These are phyloP conservation scores for Rugalucina vietnamica DNA, from an alignment of 2,888 invertebrate species.

Conservation along the genomic window DNA sequence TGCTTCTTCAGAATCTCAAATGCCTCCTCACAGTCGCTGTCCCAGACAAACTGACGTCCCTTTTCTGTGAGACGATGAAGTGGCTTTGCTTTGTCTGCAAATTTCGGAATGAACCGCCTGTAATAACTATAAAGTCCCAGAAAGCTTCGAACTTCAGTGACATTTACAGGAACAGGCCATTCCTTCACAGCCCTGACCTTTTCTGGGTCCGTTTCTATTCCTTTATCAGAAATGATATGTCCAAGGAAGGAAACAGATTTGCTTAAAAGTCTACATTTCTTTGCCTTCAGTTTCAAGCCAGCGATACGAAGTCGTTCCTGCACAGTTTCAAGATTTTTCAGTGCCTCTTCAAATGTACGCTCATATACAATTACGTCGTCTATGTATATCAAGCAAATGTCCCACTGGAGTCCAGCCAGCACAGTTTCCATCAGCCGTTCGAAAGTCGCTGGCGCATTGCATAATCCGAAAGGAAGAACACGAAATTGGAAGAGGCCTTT, in stretches of 20 bases:
- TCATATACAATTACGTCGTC: slow-evolving; percentile 58
- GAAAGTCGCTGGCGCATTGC: slow-evolving; percentile 65
- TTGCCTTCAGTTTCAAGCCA: slow-evolving; percentile 50
- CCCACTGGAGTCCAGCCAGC: slow-evolving; percentile 48
- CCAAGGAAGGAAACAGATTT: slow-evolving; percentile 47
- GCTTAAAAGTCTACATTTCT: slow-evolving; percentile 55
- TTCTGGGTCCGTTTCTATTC: slow-evolving; percentile 48
- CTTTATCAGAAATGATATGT: slow-evolving; percentile 48
- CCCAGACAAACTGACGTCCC: neutral
- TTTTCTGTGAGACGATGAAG: slow-evolving; percentile 38
- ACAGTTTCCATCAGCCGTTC: slow-evolving; percentile 64
- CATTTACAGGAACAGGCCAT: slow-evolving; percentile 34
- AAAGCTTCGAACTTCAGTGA: slow-evolving; percentile 38
- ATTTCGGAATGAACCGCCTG: slow-evolving; percentile 42
- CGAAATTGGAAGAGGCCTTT: slow-evolving; percentile 15
- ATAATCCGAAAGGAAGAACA: slow-evolving; percentile 65
- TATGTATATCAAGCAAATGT: slow-evolving; percentile 57
- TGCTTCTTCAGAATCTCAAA: neutral
- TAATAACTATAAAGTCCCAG: slow-evolving; percentile 48
- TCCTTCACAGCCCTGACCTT: slow-evolving; percentile 45
- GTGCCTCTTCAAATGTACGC: neutral
- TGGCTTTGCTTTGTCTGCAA: slow-evolving; percentile 38
- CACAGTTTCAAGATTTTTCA: neutral
- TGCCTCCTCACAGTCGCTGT: neutral
- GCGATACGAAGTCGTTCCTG: slow-evolving; percentile 52